A percentile compares a stretch with the other conserved stretches of the same genome.
phyloP scores from a whole-genome alignment of 2,888 invertebrate species.

The Dryomyza anilis region DNA sequence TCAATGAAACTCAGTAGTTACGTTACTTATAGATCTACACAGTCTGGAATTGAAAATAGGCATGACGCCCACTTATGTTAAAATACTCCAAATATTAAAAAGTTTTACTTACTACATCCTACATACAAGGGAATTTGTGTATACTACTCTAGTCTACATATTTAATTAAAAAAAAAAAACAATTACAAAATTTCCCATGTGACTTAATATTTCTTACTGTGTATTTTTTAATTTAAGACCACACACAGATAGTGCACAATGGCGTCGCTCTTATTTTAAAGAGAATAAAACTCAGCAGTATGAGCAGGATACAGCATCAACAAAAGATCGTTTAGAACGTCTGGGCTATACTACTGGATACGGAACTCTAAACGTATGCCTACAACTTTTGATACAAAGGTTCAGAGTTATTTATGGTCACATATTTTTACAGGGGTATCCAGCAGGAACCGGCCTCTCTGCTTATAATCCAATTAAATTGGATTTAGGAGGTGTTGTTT shows the following conservation, averaged over 20 bases:
- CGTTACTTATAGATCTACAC: too few relatives aligned
- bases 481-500: constrained; percentile 79
- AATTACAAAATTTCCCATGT: background rate
- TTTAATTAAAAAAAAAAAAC: background rate
- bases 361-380: constrained; percentile 52
- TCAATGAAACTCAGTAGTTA: too few relatives aligned
- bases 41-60: too few relatives aligned
- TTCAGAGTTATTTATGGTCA: background rate
- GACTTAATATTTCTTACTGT: background rate
- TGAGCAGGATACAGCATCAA: constrained; percentile 48
- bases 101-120: too few relatives aligned
- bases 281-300: constrained; percentile 51
- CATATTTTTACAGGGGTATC: constrained; percentile 58
- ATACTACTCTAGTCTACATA: background rate
- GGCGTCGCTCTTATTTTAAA: constrained; percentile 53
- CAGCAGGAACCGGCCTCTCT: constrained; percentile 63
- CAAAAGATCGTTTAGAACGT: constrained; percentile 57
- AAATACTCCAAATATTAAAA: too few relatives aligned
- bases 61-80: too few relatives aligned
- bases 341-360: constrained; percentile 60
- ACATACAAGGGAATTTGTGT: background rate
- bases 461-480: constrained; percentile 77
- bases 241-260: constrained; percentile 47
- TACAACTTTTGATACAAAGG: background rate
- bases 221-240: constrained; percentile 34